Evolutionary conservation across 2,888 invertebrate species (phyloP).

Genomic region (Plemyria rubiginata): DNA sequence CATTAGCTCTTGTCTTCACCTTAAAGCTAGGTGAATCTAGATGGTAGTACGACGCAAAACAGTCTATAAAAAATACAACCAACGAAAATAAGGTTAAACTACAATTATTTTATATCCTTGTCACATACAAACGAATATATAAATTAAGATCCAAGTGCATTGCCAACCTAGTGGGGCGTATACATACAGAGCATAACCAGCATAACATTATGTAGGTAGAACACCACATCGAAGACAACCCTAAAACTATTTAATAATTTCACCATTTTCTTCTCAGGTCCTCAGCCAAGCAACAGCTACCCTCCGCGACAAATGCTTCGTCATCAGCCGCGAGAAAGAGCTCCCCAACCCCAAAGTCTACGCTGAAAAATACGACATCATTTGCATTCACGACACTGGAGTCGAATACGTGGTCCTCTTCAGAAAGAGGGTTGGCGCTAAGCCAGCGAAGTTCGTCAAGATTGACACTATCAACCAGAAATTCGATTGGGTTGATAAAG

Average conservation of each 20-base stretch:
- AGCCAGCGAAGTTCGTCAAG: conserved; percentile 77
- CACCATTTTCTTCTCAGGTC: conserved; percentile 51
- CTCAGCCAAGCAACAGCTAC: conserved; percentile 75
- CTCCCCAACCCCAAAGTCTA: conserved; percentile 73
- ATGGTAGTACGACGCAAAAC: no score
- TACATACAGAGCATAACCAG: no score
- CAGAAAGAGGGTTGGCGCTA: conserved; percentile 74
- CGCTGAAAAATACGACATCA: conserved; percentile 75
- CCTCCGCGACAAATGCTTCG: conserved; percentile 85
- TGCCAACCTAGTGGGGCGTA: no score
- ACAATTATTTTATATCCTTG: no score
- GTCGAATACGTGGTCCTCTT: conserved; percentile 83
- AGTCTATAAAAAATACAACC: no score
- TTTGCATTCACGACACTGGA: conserved; percentile 77
- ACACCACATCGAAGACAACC: no score
- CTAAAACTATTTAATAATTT: background rate
- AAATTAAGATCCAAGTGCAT: no score
- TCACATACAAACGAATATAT: no score
- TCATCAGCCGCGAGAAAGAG: conserved; percentile 85
- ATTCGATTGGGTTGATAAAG: conserved; percentile 82
- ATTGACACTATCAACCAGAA: conserved; percentile 66
- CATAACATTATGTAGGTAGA: no score
- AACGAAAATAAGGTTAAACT: no score
- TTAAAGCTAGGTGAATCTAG: no score
- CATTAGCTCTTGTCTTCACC: no score